Base-by-base conservation (phyloP, 2,888 invertebrate genomes). In the Agriopis leucophaearia region DNA sequence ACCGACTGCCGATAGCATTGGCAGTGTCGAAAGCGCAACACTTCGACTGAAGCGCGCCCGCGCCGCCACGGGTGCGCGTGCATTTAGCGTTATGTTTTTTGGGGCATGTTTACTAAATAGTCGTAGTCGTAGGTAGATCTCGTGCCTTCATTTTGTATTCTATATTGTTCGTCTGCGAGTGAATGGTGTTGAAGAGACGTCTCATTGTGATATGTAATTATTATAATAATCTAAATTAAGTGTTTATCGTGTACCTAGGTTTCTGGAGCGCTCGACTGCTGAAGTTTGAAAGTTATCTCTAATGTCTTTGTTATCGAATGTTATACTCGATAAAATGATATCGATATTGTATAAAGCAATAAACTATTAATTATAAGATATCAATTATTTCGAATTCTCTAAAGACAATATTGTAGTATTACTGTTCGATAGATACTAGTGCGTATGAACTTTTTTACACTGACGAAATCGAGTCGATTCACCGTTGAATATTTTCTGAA, bases 121-220 rank as follows among this genome's bases (percentile, higher is more conserved):
- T 91, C 89, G 87, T 92, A 91, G 90, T 66, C 82, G 85, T 90
- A 90, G 88, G 84, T 89, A 88, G 92, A 92, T 92, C 92, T 93
- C 92, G 92, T 92, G 93, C 93, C 93, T 94, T 93, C 88, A 88
- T 90, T 90, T 89, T 89, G 84, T 89, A 88, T 85, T 88, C 86
- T 86, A 82, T 89, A 88, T 87, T 88, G 86, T 88, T 87, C 84
- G 88, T 88, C 87, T 92, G 91, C 87, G 89, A 89, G 89, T 91
- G 89, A 86, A 86, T 87, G 84, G 82, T 87, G 88, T 88, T 86
- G 88, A 89, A 88, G 89, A 89, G 90, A 91, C 89, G 91, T 91
- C 91, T 92, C 92, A 93, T 91, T 94, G 93, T 94, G 93, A 94
- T 94, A 94, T 94, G 91, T 94, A 92, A 94, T 92, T 94, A 93